These are phyloP conservation scores for Gopherus flavomarginatus DNA, from an alignment of 2,113 vertebrate species.

Conservation along the genomic window DNA sequence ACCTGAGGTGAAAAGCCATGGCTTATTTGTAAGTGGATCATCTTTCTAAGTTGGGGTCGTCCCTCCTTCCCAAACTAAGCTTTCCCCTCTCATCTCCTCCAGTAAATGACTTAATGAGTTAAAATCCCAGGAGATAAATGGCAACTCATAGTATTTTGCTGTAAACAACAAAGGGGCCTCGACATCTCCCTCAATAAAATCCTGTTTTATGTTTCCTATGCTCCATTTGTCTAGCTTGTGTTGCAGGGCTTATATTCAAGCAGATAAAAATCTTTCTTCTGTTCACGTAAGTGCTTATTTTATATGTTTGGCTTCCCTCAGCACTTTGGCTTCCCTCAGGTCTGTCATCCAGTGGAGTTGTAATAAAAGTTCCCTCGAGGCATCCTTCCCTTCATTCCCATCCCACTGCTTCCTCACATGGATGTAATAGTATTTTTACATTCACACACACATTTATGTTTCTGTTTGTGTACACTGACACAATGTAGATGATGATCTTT, in stretches of 20 bases:
- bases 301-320: constrained; percentile 29
- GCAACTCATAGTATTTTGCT: not conserved
- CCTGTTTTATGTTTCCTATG: constrained; percentile 43
- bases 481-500: not conserved
- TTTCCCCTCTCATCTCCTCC: constrained; percentile 8
- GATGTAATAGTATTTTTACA: not conserved
- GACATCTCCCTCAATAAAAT: not conserved
- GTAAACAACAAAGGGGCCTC: constrained; percentile 20
- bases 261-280: not conserved
- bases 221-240: constrained; percentile 35
- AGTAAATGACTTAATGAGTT: not conserved
- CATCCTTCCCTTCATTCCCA: not conserved
- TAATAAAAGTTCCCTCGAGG: constrained; percentile 3
- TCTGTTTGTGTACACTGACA: not conserved
- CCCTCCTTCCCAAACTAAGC: not conserved
- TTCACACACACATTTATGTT: not conserved
- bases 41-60: not conserved
- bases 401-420: not conserved
- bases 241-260: constrained; percentile 13
- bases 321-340: not conserved
- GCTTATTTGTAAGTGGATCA: not conserved
- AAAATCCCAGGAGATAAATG: not conserved
- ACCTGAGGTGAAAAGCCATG: not conserved
- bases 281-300: not conserved
- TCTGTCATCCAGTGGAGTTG: constrained; percentile 15